phyloP scores from a whole-genome alignment of 2,797 vertebrate species.

The Halcyon leucocephala region DNA sequence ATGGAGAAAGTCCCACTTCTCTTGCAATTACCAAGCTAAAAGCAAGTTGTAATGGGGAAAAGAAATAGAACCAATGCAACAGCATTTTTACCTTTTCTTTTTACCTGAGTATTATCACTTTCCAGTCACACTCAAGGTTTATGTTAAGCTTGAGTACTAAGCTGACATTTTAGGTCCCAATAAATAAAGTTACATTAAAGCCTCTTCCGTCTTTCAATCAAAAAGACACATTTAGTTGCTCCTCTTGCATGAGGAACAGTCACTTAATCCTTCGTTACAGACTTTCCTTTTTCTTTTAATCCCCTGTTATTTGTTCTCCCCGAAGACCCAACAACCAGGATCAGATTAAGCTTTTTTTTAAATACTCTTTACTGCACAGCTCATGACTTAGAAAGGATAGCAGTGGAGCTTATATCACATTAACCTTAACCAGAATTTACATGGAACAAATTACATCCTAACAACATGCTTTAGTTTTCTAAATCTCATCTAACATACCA shows the following conservation, averaged over 20 bases:
- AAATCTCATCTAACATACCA: neutral
- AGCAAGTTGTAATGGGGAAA: neutral
- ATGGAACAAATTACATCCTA: neutral
- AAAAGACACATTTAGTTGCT: neutral
- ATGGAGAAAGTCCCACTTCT: neutral
- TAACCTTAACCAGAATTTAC: conserved; percentile 20
- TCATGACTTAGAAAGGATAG: neutral
- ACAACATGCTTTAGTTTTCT: neutral
- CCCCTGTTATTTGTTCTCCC: conserved; percentile 25
- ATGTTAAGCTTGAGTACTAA: neutral
- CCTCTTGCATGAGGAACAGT: neutral
- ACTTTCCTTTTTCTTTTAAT: conserved; percentile 13
- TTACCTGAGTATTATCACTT: neutral
- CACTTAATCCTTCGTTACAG: conserved; percentile 10
- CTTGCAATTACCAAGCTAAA: neutral
- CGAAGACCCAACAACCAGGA: neutral
- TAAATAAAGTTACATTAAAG: conserved; percentile 5
- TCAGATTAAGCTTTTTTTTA: conserved; percentile 19
- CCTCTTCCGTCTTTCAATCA: neutral
- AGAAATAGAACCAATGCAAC: neutral
- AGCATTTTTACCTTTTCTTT: neutral
- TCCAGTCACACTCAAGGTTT: neutral
- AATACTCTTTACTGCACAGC: neutral
- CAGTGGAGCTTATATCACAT: neutral
- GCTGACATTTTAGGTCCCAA: neutral